Conservation (phyloP, 2,797 vertebrate species). For the Mastacembelus armatus region DNA sequence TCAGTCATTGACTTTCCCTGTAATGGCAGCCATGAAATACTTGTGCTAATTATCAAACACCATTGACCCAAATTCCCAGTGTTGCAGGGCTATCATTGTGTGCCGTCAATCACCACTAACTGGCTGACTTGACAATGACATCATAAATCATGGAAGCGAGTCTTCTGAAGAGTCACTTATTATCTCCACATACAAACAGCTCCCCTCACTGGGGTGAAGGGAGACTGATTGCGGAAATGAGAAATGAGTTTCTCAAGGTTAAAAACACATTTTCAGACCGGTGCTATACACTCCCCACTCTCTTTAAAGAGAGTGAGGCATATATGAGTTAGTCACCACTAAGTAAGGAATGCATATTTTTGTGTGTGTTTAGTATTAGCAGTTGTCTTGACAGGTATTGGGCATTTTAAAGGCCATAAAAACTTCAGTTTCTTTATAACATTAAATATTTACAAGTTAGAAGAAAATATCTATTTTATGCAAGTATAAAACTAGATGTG, state of each 20-base stretch:
- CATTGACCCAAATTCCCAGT: conserved; percentile 35
- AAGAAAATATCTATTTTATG: no score
- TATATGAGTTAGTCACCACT: conserved; percentile 11
- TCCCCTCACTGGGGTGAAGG: conserved; percentile 37
- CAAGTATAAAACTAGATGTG: background rate
- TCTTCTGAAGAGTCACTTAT: conserved; percentile 62
- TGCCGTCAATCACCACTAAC: conserved; percentile 63
- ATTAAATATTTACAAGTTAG: background rate
- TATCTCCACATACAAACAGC: conserved; percentile 63
- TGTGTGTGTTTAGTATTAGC: background rate
- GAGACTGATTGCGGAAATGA: conserved; percentile 65
- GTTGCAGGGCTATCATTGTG: conserved; percentile 49
- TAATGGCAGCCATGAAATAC: background rate
- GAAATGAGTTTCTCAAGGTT: conserved; percentile 71
- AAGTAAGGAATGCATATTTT: background rate
- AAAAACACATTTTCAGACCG: conserved; percentile 46
- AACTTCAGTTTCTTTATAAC: background rate
- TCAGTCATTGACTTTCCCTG: background rate
- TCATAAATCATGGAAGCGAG: conserved; percentile 61
- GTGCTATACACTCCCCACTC: conserved; percentile 30
- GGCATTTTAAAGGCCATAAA: background rate
- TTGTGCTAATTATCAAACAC: conserved; percentile 30
- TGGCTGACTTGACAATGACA: conserved; percentile 47
- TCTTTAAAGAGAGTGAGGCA: conserved; percentile 17
- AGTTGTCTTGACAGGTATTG: background rate